Evolutionary conservation across 2,888 invertebrate genomes (phyloP).

Genomic region (Dioctria rufipes): DNA sequence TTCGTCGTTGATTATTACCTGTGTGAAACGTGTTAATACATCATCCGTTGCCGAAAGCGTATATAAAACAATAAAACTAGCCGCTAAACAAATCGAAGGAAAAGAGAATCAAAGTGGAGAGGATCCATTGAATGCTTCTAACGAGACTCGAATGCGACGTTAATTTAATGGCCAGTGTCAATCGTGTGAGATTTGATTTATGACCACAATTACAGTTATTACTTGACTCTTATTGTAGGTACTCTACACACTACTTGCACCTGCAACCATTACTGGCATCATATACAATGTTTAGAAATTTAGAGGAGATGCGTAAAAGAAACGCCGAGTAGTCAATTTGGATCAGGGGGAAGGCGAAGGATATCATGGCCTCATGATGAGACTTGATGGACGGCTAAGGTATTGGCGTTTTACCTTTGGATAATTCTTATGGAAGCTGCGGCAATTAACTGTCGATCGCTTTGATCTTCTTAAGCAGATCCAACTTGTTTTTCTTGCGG

Average conservation of each 20-base stretch:
- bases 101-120: background rate
- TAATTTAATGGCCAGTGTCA: slow-evolving; percentile 48
- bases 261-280: slow-evolving; percentile 21
- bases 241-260: background rate
- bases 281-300: background rate
- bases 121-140: background rate
- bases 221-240: slow-evolving; percentile 28
- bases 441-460: slow-evolving; percentile 9
- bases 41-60: slow-evolving; percentile 13
- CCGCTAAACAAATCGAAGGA: slow-evolving; percentile 21
- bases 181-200: slow-evolving; percentile 43
- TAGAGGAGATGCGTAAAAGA: background rate
- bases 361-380: background rate
- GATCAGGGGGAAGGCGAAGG: background rate
- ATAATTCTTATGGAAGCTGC: slow-evolving; percentile 34
- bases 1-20: slow-evolving; percentile 18
- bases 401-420: background rate
- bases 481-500: background rate
- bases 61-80: slow-evolving; percentile 27
- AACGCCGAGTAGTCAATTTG: background rate
- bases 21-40: slow-evolving; percentile 19
- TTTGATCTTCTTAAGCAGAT: slow-evolving; percentile 31
- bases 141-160: slow-evolving; percentile 43
- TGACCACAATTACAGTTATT: slow-evolving; percentile 37
- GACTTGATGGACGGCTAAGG: background rate